Evolutionary conservation across 2,113 vertebrate species (phyloP), one percentile per base, ranked within the genome.

Genomic region (Caranx ignobilis): DNA sequence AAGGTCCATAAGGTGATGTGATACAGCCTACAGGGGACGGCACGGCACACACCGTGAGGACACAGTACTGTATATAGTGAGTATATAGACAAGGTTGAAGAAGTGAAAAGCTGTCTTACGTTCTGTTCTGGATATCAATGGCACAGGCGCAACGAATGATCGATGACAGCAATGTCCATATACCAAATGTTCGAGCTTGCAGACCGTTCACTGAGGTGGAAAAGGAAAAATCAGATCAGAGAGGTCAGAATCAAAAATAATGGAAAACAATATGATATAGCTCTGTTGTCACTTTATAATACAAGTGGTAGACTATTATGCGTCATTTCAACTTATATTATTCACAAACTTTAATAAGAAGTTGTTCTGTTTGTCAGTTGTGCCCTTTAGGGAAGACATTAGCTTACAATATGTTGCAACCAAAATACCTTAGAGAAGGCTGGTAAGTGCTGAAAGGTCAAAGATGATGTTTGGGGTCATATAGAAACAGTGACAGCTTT

Each of bases 1-100:
- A 99, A 99, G 18, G 98, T 98, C 95, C 96, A 97, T 19, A 99
- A 94, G 0, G 98, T 98, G 94, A 98, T 94, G 90, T 98, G 95
- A 88, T 99, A 99, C n/a, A 99, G 95, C 85, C 98, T 99, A 91
- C 47, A 45, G 69, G 19, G 41, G 18, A 32, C 62, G 62, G 37
- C 2, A 11, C 3, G 16, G 55, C 16, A 78, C 34, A 61, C 39
- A 62, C 11, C 7, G 41, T 77, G 10, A 74, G 47, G 60, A 34
- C 21, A 32, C 10, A 19, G 15, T 45, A 0, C 26, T 26, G 26
- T 52, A 56, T 0, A 67, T 15, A 26, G 11, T 5, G 67, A 12
- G n/a, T 43, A 71, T n/a, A 80, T 13, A 86, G 54, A 79, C 18
- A 34, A 1, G 19, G 4, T 37, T 32, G 32, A 18, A 32, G 6